Evolutionary conservation across 1,140 invertebrate species (phyloP).

Genomic region (Sarcophaga bullata): DNA sequence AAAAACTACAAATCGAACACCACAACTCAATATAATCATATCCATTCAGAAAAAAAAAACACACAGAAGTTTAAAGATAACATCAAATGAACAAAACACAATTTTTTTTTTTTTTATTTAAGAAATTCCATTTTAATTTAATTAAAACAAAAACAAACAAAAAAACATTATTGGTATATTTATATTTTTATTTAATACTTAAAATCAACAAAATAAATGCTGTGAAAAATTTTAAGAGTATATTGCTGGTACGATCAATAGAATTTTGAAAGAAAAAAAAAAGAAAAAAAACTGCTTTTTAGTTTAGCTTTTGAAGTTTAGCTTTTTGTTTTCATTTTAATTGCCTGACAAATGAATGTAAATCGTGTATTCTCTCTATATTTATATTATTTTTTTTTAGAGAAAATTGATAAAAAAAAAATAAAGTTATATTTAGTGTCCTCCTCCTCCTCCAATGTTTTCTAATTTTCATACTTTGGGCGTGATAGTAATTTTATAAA

Average conservation of each 20-base stretch:
- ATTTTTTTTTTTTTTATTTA: not conserved
- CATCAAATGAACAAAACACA: too few relatives aligned
- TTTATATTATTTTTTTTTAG: too few relatives aligned
- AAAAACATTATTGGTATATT: too few relatives aligned
- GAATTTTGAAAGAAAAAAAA: too few relatives aligned
- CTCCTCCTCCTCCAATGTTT: not conserved
- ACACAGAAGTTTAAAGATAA: too few relatives aligned
- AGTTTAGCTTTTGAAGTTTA: not conserved
- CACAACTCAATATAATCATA: not conserved
- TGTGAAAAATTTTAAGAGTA: not conserved
- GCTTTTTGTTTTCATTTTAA: not conserved
- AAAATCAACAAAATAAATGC: too few relatives aligned
- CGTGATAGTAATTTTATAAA: not conserved
- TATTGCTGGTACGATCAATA: too few relatives aligned
- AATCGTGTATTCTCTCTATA: slow-evolving; percentile 8
- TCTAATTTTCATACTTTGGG: not conserved
- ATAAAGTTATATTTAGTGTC: too few relatives aligned
- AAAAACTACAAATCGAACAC: not conserved
- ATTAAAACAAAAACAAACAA: not conserved
- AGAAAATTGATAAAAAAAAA: too few relatives aligned
- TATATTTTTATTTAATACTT: too few relatives aligned
- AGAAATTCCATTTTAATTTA: slow-evolving; percentile 23
- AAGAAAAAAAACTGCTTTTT: too few relatives aligned
- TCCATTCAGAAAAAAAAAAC: not conserved
- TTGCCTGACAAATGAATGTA: too few relatives aligned